Evolutionary conservation across 2,113 vertebrate species (phyloP), one percentile per base, ranked within the genome.

Genomic region (Cranoglanis bouderius): DNA sequence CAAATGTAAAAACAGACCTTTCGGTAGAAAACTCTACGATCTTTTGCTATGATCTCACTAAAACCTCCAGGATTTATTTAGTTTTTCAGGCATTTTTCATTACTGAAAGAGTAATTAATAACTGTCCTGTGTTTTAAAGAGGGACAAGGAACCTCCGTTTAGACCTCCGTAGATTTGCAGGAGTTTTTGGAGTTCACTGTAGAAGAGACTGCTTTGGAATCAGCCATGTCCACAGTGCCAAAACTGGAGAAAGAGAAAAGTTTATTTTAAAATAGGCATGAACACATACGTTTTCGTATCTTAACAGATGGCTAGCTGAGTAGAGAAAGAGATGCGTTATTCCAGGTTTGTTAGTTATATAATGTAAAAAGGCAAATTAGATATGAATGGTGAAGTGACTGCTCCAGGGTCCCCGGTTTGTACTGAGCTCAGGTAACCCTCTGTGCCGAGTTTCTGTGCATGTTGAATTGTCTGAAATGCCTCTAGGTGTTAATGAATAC

Each of bases 181-280:
- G 65, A 67, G n/a, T 35, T 35, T 32, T 5, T 21, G 57, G 29
- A 51, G 9, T 32, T 38, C 46, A 53, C 2, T 21, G 32, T 4
- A 2, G 61, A 51, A 72, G 5, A 6, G 4, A 2, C 5, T 10
- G 3, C 1, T 2, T n/a, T 61, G 24, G 57, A 2, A 19, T 55
- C 32, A 43, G 53, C 53, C 29, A 51, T 0, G 2, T 46, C 67
- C 67, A 75, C 12, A 86, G 13, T 26, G 13, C 26, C 0, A 0
- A 86, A 59, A 77, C 46, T 86, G 51, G 4, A 85, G 65, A 55
- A 77, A 59, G 1, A 86, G 21, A 43, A 85, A 85, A 70, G 18
- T 6, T 10, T 4, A 46, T 83, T 43, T 9, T 40, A 83, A n/a
- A 29, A 51, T 2, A 21, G n/a, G 21, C 53, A 61, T 38, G 4